These are phyloP conservation scores for Halichoeres trimaculatus DNA, from an alignment of 2,113 vertebrate species.

Conservation along the genomic window DNA sequence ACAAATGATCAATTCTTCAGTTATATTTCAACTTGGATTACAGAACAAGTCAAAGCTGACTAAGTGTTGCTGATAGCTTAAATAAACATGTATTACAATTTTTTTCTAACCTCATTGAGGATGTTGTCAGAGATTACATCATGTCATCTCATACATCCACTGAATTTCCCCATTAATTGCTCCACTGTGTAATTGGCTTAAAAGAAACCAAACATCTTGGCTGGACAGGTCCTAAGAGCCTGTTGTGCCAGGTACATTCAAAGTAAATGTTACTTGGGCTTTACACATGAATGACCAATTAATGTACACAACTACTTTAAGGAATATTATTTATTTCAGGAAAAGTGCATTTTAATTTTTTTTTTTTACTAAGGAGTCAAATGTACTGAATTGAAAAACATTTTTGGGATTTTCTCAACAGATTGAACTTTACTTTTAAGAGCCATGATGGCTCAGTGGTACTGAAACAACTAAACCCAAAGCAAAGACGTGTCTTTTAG, in stretches of 20 bases:
- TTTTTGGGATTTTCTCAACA: not conserved
- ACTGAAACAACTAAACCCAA: not conserved
- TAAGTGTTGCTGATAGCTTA: not conserved
- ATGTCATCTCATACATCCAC: not conserved
- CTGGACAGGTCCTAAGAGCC: no score
- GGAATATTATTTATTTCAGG: not conserved
- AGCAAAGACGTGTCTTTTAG: not conserved
- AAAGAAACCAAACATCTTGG: no score
- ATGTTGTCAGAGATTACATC: not conserved
- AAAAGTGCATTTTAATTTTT: not conserved
- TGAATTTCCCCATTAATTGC: not conserved
- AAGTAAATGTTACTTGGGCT: not conserved
- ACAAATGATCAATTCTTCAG: not conserved
- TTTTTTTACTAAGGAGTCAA: not conserved
- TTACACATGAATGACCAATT: not conserved
- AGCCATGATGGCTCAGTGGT: not conserved
- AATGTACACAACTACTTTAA: not conserved
- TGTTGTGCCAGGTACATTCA: no score
- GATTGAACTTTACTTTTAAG: not conserved
- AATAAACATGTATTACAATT: not conserved
- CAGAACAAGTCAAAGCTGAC: not conserved
- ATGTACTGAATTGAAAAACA: not conserved
- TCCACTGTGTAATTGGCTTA: no score
- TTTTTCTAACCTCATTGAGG: not conserved
- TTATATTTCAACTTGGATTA: not conserved